A percentile compares a stretch with the other conserved stretches of the same genome.
Evolutionary conservation across 2,113 vertebrate genomes (phyloP).

Genomic region (Etheostoma cragini): DNA sequence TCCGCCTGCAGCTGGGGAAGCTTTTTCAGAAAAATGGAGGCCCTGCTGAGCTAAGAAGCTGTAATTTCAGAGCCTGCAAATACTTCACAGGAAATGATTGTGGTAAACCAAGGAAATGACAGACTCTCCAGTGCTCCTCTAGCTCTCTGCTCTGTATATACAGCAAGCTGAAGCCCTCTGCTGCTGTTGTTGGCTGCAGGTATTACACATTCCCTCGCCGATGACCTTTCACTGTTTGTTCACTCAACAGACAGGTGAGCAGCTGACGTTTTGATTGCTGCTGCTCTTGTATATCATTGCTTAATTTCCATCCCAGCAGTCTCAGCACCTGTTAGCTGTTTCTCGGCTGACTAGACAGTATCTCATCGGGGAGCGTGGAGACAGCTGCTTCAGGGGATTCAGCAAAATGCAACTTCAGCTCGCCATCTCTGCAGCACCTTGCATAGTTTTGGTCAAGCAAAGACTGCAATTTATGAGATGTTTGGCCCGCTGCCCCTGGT

Average conservation of each 20-base stretch:
- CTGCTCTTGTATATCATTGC: slow-evolving; percentile 20
- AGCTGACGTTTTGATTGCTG: slow-evolving; percentile 34
- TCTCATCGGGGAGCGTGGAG: slow-evolving; percentile 40
- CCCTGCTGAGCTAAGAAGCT: slow-evolving; percentile 56
- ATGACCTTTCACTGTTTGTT: slow-evolving; percentile 36
- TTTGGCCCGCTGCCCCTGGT: slow-evolving; percentile 34
- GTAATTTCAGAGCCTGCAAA: slow-evolving; percentile 79
- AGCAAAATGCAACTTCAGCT: slow-evolving; percentile 38
- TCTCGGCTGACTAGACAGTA: slow-evolving; percentile 40
- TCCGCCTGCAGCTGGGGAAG: slow-evolving; percentile 60
- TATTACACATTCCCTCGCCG: not conserved
- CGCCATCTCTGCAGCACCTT: slow-evolving; percentile 42
- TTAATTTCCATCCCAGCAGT: slow-evolving; percentile 42
- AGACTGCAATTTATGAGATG: slow-evolving; percentile 51
- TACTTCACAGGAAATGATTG: slow-evolving; percentile 84
- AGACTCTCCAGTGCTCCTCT: slow-evolving; percentile 44
- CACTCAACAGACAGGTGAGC: slow-evolving; percentile 22
- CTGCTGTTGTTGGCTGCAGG: slow-evolving; percentile 6
- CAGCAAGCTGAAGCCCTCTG: not conserved
- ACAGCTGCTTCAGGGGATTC: slow-evolving; percentile 30
- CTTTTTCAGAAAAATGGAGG: slow-evolving; percentile 26
- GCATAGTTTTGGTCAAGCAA: slow-evolving; percentile 33
- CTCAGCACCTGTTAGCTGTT: slow-evolving; percentile 59
- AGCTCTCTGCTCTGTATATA: not conserved
- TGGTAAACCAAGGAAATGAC: slow-evolving; percentile 81